These are phyloP conservation scores for Oscheius myriophilus DNA, from an alignment of 2,888 invertebrate genomes.

Conservation along the genomic window DNA sequence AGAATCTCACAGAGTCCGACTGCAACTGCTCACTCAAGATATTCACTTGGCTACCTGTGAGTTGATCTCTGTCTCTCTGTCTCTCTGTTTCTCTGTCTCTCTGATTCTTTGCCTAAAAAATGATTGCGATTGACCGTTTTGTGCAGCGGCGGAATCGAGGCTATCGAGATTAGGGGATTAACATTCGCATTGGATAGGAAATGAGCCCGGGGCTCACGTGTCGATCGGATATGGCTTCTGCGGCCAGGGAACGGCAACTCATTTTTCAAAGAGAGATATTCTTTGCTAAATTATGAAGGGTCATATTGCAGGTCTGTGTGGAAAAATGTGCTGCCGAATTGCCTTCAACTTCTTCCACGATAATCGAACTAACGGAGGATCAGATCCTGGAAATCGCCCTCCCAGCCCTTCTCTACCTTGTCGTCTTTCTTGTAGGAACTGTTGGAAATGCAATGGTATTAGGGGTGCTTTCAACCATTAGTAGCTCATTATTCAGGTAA, in stretches of 20 bases:
- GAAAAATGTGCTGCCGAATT: constrained; percentile 29
- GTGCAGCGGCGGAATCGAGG: no score
- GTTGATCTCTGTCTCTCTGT: neutral
- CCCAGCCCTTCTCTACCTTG: constrained; percentile 56
- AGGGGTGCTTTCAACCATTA: neutral
- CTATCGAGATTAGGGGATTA: no score
- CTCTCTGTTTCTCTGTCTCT: neutral
- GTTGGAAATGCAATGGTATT: constrained; percentile 61
- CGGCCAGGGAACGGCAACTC: no score
- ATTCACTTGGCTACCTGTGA: constrained; percentile 11
- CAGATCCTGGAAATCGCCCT: constrained; percentile 54
- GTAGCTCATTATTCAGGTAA: constrained; percentile 41
- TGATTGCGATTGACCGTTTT: no score
- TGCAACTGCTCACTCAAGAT: constrained; percentile 16
- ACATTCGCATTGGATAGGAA: no score
- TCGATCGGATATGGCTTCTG: no score
- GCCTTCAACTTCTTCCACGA: constrained; percentile 27
- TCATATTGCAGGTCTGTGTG: constrained; percentile 37
- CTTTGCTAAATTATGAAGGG: no score
- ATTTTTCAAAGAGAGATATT: no score
- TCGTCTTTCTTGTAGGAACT: constrained; percentile 61
- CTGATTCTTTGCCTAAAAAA: neutral
- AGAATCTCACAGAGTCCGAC: constrained; percentile 15
- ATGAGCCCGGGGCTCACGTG: no score
- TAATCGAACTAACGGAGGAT: constrained; percentile 44